Evolutionary conservation across 37 sponge, comb jelly and placozoan genomes (phyloP), one percentile per base, ranked within the genome.

Genomic region (Spongilla lacustris): DNA sequence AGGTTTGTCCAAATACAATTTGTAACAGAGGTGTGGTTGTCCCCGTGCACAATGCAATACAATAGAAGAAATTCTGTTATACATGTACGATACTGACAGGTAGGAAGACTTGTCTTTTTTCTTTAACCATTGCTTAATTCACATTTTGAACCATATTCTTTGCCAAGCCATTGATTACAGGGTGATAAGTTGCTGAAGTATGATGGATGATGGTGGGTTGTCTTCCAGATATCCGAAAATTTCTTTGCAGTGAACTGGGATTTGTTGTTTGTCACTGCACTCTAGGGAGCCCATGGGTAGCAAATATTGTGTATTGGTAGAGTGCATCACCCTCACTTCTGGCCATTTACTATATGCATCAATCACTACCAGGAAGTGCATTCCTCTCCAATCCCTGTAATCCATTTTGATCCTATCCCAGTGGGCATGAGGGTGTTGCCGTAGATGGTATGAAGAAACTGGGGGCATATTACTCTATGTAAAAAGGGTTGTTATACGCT

Each of bases 301-400:
- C 58, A 58, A 58, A 58, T 58, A 58, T 58, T 28, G 26, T 27
- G 82, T 70, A 22, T 72, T 81, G 36, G 70, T 81, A 29, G 38
- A 38, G 33, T 28, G 32, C 84, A 84, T 84, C 23, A 35, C 67
- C 30, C 74, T n/a, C 25, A 84, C 75, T 48, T 84, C 84, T 17
- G 76, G 84, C 84, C 84, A 75, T 68, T 84, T 84, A 8, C 66
- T 76, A 32, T 84, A 67, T 36, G 83, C 83, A 71, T 82, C 83
- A 69, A 30, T 12, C 25, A 82, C 75, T 22, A 84, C 29, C n/a
- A 58, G 58, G 19, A 58, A 58, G 19, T 58, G 58, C 11, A 17
- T 58, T 58, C 58, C 58, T 30, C 73, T 73, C 73, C 14, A 33
- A 34, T 73, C 73, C 14, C 73, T 66, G 74, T 75, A 84, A 84